These are phyloP conservation scores for Eupleurogrammus muticus DNA, from an alignment of 2,797 vertebrate species.

Conservation along the genomic window DNA sequence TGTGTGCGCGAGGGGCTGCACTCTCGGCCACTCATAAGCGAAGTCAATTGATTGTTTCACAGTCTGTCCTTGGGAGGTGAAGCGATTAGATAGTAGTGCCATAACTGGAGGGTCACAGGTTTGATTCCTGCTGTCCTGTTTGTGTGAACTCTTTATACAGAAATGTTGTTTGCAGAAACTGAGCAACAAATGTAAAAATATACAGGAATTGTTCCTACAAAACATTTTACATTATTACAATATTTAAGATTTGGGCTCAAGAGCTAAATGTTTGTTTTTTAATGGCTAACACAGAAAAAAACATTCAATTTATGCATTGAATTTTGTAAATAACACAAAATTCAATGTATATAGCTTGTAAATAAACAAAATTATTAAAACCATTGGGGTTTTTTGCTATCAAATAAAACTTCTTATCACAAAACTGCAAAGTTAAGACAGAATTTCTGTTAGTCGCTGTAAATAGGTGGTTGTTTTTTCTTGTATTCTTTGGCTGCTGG, in stretches of 20 bases:
- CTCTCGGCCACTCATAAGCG: not conserved
- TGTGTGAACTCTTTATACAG: not conserved
- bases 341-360: too few species aligned
- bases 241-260: slow-evolving; percentile 14
- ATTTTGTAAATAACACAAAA: slow-evolving; percentile 14
- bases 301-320: not conserved
- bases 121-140: slow-evolving; percentile 10
- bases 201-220: not conserved
- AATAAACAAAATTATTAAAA: too few species aligned
- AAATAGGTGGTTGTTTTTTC: too few species aligned
- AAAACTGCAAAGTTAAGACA: too few species aligned
- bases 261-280: slow-evolving; percentile 16
- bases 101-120: slow-evolving; percentile 32
- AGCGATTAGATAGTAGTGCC: not conserved
- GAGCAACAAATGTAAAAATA: not conserved
- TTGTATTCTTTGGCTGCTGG: too few species aligned
- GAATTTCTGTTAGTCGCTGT: too few species aligned
- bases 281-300: slow-evolving; percentile 1
- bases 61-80: slow-evolving; percentile 11
- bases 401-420: too few species aligned
- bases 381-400: too few species aligned
- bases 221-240: slow-evolving; percentile 4
- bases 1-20: not conserved
- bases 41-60: slow-evolving; percentile 21
- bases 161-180: not conserved